phyloP scores from a whole-genome alignment of 2,113 vertebrate species.

The Peromyscus leucopus region DNA sequence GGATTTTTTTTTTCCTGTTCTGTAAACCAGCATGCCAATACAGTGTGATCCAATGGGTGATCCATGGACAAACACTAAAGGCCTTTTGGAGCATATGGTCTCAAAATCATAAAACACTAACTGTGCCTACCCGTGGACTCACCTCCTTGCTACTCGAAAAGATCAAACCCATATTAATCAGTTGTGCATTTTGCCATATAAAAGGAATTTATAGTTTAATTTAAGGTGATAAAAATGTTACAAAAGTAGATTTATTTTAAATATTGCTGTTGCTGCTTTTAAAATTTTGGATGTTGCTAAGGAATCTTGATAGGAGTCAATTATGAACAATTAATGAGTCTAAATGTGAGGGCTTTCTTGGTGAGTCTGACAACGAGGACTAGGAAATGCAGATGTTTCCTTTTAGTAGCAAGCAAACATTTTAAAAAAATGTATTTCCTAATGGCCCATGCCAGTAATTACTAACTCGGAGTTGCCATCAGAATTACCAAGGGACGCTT shows the following conservation, averaged over 20 bases:
- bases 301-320: neutral
- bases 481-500: neutral
- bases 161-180: slow-evolving; percentile 14
- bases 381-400: slow-evolving; percentile 33
- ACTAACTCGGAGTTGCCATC: neutral
- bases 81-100: neutral
- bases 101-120: slow-evolving; percentile 51
- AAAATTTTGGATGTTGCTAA: neutral
- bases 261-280: slow-evolving; percentile 45
- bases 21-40: slow-evolving; percentile 34
- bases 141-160: slow-evolving; percentile 3
- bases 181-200: neutral
- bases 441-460: slow-evolving; percentile 39
- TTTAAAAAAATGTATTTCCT: neutral
- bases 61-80: slow-evolving; percentile 17
- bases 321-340: neutral
- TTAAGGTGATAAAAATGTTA: neutral
- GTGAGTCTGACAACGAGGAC: neutral
- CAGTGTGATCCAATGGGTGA: neutral
- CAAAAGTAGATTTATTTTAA: neutral
- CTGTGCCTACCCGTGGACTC: neutral
- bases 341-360: neutral
- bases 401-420: slow-evolving; percentile 7
- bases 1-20: neutral
- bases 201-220: slow-evolving; percentile 33